These are phyloP conservation scores for Sebastes alutus DNA, from an alignment of 2,797 vertebrate species.

Conservation along the genomic window DNA sequence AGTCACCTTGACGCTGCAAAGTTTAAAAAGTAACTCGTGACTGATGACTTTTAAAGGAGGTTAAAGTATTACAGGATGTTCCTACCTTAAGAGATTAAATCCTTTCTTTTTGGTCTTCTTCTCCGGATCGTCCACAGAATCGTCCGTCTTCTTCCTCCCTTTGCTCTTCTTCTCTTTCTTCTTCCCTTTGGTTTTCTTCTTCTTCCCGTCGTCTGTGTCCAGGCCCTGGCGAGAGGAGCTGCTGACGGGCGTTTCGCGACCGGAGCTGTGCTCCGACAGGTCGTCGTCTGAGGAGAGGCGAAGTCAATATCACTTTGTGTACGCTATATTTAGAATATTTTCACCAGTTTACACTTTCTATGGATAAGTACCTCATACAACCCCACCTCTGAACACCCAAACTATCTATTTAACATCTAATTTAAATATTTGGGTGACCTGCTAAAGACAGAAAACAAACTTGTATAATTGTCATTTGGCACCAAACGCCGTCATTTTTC, in stretches of 20 bases:
- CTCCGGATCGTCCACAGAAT: constrained; percentile 86
- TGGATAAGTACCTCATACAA: no score
- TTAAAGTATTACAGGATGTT: not conserved
- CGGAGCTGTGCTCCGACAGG: constrained; percentile 90
- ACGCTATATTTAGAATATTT: no score
- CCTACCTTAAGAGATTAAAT: constrained; percentile 91
- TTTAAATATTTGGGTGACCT: not conserved
- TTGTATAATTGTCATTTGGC: not conserved
- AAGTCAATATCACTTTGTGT: no score
- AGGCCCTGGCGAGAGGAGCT: constrained; percentile 81
- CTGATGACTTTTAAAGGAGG: not conserved
- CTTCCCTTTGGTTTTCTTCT: constrained; percentile 86
- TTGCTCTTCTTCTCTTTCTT: constrained; percentile 82
- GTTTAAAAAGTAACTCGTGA: not conserved
- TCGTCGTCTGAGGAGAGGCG: constrained; percentile 79
- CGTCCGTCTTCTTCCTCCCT: constrained; percentile 86
- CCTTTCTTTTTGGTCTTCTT: constrained; percentile 93
- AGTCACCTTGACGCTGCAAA: not conserved
- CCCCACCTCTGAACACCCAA: rapidly evolving
- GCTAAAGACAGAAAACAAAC: not conserved
- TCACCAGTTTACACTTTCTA: no score
- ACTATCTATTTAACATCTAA: no score
- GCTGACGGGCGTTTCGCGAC: constrained; percentile 85
- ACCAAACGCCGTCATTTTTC: not conserved
- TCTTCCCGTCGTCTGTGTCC: constrained; percentile 78